Base-by-base conservation (phyloP, 2,113 vertebrate species). In the Pungitius pungitius region DNA sequence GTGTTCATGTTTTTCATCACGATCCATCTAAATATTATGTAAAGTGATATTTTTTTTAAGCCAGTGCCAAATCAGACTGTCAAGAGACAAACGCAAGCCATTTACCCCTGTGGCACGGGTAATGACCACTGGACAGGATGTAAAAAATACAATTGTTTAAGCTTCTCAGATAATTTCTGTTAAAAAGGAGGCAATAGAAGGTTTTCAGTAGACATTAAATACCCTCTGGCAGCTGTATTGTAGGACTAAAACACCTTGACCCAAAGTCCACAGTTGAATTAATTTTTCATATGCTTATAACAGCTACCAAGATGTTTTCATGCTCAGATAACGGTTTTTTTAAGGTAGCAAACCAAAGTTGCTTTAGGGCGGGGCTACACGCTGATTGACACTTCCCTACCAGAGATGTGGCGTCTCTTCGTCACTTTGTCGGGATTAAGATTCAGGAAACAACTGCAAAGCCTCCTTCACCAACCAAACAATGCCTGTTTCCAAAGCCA, bases 31-130 rank as follows among this genome's bases (percentile, higher is more conserved):
- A 55, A 24, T 54, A 27, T 79, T 64, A 24, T 69, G 47, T 40
- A 14, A 26, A 22, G 11, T 57, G 62, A 61, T 56, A 60, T 72
- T 77, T 61, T 77, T 61, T 62, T 17, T 30, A 60, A 35, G 39
- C 33, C 40, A 47, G 27, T 17, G 24, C n/a, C 65, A 40, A 22
- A 69, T 27, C 54, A 61, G 59, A 65, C 55, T 42, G 63, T 59
- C 26, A 39, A 74, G 33, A 76, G 35, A 74, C 1, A 26, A 68
- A 62, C 11, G 12, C 58, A 40, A 67, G 49, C 27, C 58, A 27
- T 69, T 58, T 43, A 54, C 47, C 57, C 52, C 67, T 1, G 33
- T 14, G 37, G 27, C 59, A 63, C 59, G 52, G 47, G 55, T 47
- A 17, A 22, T 37, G 51, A 59, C 15, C 37, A 15, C 56, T 73